These are phyloP conservation scores for Lasioglossum oenotherae DNA, from an alignment of 2,888 invertebrate genomes.

Conservation along the genomic window DNA sequence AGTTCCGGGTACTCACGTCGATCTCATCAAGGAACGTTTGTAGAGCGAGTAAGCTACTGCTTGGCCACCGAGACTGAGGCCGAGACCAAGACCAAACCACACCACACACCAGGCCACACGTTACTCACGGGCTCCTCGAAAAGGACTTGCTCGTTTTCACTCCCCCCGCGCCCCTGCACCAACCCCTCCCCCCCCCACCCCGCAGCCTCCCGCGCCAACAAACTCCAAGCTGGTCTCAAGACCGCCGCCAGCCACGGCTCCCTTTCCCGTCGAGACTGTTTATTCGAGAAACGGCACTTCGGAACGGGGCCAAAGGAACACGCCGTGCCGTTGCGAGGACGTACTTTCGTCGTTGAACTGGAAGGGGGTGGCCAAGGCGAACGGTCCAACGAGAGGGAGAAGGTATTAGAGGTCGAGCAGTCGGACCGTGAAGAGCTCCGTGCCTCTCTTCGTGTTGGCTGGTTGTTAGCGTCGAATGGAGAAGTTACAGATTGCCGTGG, in stretches of 20 bases:
- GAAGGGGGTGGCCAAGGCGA: constrained; percentile 32
- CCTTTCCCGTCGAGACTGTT: constrained; percentile 61
- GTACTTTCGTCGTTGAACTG: constrained; percentile 15
- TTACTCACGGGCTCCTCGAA: constrained; percentile 56
- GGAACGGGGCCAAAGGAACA: constrained; percentile 48
- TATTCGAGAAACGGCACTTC: constrained; percentile 65
- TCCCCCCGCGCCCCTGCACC: background rate
- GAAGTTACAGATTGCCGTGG: constrained; percentile 77
- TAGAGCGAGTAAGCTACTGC: constrained; percentile 59
- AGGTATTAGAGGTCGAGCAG: constrained; percentile 58
- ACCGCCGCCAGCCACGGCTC: background rate
- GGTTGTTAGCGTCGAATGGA: constrained; percentile 77
- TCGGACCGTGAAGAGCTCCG: constrained; percentile 55
- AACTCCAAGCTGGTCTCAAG: background rate
- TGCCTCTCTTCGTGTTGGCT: constrained; percentile 58
- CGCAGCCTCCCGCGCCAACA: background rate
- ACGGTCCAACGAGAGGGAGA: constrained; percentile 31
- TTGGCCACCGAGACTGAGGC: constrained; percentile 7
- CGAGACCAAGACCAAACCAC: constrained; percentile 47
- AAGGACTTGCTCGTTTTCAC: constrained; percentile 61
- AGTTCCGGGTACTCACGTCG: constrained; percentile 55
- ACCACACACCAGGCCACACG: constrained; percentile 40
- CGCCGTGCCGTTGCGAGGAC: constrained; percentile 16
- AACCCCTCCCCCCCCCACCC: too few relatives aligned
- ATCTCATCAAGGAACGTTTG: constrained; percentile 67